Percentiles rank a stretch among this genome's conserved stretches.
Evolutionary conservation across 2,113 vertebrate genomes (phyloP).

Genomic region (Plectropomus leopardus): DNA sequence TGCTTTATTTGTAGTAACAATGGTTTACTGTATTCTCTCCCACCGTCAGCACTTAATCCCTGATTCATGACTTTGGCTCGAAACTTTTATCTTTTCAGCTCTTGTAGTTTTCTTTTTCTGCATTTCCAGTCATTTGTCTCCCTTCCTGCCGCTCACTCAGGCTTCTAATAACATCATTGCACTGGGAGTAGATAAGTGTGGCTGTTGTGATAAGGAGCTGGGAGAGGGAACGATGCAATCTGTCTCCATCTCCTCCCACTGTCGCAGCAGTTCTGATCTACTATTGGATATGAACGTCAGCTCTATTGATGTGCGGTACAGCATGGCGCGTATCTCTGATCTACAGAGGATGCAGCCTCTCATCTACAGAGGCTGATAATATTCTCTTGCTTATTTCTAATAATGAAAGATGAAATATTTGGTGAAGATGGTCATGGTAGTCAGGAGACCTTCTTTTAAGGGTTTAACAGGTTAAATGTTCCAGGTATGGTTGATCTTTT

Average conservation of each 20-base stretch:
- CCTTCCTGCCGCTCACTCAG: constrained; percentile 24
- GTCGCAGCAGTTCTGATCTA: constrained; percentile 58
- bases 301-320: constrained; percentile 45
- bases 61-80: constrained; percentile 44
- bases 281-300: constrained; percentile 39
- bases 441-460: not conserved
- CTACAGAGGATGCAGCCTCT: constrained; percentile 20
- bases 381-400: not conserved
- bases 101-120: constrained; percentile 5
- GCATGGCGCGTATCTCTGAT: constrained; percentile 44
- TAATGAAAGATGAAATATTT: constrained; percentile 22
- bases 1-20: not conserved
- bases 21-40: not conserved
- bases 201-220: constrained; percentile 66
- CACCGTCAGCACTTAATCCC: constrained; percentile 7
- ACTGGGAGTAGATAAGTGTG: constrained; percentile 61
- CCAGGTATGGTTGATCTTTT: not conserved
- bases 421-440: not conserved
- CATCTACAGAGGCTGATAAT: constrained; percentile 23
- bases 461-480: not conserved
- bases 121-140: constrained; percentile 43
- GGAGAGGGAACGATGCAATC: constrained; percentile 58
- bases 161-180: constrained; percentile 54
- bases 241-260: constrained; percentile 65
- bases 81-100: constrained; percentile 38